Evolutionary conservation across 2,888 invertebrate genomes (phyloP), one percentile per base, ranked within the genome.

Genomic region (Leucophora obtusa): DNA sequence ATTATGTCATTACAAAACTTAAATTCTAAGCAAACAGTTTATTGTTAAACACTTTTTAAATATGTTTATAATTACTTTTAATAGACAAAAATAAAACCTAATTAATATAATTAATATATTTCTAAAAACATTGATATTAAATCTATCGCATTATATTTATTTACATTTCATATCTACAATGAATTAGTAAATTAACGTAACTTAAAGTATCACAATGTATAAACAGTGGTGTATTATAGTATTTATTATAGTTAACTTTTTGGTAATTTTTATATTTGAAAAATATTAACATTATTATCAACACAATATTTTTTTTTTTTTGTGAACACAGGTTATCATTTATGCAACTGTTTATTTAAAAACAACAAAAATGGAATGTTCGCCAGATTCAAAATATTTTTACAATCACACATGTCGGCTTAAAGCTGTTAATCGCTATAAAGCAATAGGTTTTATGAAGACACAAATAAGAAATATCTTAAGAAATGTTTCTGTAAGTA

Each of bases 401-500:
- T 7, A 28, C 2, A 71, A 71, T 33, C 43, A 62, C 17, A 10
- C 54, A 1, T 71, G 70, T 43, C 50, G 53, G n/a, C 53, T 71
- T 2, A 71, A 53, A 24, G 17, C 53, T 0, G 43, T 71, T 4
- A 62, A 62, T 71, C 60, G 60, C 11, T 62, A 43, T 43, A 62
- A 62, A 43, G 14, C 60, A 2, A 0, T 24, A 0, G 70, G 38
- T 9, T 62, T 62, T 15, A 60, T 71, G 70, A 4, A 28, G 24
- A 62, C 60, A 1, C 38, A 62, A 38, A 53, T 71, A 17, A 60
- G 15, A 14, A 43, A 17, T 24, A 14, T 17, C 11, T 14, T 71
- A 14, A 38, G 28, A 15, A 62, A 71, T 62, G 14, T 62, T 14
- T 71, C 70, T 11, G 70, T 71, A 54, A 62, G 70, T 71, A 43